Evolutionary conservation across 92 coral and sea anemone genomes (phyloP), one percentile per base, ranked within the genome.

Genomic region (Phenganax marumi): DNA sequence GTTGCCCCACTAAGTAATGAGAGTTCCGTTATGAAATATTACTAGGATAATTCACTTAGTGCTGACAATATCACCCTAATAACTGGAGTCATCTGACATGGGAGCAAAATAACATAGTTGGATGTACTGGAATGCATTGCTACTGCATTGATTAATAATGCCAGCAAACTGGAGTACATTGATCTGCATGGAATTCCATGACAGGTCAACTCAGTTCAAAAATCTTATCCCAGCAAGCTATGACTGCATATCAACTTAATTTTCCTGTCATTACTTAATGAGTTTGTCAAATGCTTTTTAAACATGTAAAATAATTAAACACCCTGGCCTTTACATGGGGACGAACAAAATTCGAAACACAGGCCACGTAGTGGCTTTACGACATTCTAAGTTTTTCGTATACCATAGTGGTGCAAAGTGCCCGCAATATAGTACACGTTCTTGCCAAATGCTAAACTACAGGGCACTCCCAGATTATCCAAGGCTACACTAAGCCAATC

Each of bases 381-480:
- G 4, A 23, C 4, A 16, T 58, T 58, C 21, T 18, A 23, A 8
- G 3, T 5, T 23, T 0, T 16, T 58, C 8, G 65, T 18, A 16
- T 58, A 58, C 1, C 19, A 58, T 7, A 16, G 10, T 58, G 13
- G 7, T 23, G 19, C 43, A 33, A 33, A 33, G 43, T 33, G 43
- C 3, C 43, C 43, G 2, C 5, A 33, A 33, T 33, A 33, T 58
- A 18, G 65, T 23, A 7, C 23, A 14, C 21, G 26, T 66, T 66
- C 72, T 11, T 33, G 43, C 4, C 17, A 22, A 66, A 22, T 12
- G 16, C 49, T 19, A 24, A 66, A 66, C 24, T 8, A 49, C 72
- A 66, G 50, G 49, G 25, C 33, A 74, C 79, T 53, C 77, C 77
- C 77, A 72, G 39, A 5, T 11, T 74, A 74, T 51, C 21, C 51